phyloP scores from a whole-genome alignment of 2,113 vertebrate species.

The Dromas ardeola region DNA sequence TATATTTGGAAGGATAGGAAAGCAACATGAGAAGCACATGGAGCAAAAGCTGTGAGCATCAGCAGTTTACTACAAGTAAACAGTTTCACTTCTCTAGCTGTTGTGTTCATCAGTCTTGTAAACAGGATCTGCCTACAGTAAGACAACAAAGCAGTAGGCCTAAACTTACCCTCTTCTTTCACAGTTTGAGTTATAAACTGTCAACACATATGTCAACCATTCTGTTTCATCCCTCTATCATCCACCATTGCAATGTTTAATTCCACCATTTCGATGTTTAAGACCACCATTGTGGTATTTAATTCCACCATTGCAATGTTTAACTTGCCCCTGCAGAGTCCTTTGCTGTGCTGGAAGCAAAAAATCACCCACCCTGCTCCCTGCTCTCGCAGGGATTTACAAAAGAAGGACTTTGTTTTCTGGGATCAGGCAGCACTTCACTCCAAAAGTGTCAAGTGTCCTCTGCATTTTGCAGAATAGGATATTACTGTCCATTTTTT shows the following conservation, averaged over 20 bases:
- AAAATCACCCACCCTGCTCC: neutral
- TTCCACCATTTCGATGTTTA: neutral
- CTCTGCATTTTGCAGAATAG: neutral
- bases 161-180: neutral
- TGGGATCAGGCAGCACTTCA: neutral
- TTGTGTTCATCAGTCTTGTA: slow-evolving; percentile 20
- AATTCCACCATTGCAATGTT: neutral
- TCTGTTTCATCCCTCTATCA: neutral
- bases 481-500: neutral
- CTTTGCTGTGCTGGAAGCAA: neutral
- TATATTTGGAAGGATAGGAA: slow-evolving; percentile 63
- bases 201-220: neutral
- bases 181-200: neutral
- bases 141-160: neutral
- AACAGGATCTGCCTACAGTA: slow-evolving; percentile 4
- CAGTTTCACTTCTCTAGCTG: slow-evolving; percentile 43
- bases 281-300: neutral
- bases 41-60: slow-evolving; percentile 60
- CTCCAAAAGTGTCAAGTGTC: neutral
- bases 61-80: slow-evolving; percentile 61
- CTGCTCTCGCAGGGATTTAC: neutral
- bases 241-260: neutral
- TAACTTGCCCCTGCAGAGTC: neutral
- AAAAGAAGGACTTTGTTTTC: neutral
- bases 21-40: slow-evolving; percentile 43